These are phyloP conservation scores for Anagrus nilaparvatae DNA, from an alignment of 1,140 invertebrate species.

Conservation along the genomic window DNA sequence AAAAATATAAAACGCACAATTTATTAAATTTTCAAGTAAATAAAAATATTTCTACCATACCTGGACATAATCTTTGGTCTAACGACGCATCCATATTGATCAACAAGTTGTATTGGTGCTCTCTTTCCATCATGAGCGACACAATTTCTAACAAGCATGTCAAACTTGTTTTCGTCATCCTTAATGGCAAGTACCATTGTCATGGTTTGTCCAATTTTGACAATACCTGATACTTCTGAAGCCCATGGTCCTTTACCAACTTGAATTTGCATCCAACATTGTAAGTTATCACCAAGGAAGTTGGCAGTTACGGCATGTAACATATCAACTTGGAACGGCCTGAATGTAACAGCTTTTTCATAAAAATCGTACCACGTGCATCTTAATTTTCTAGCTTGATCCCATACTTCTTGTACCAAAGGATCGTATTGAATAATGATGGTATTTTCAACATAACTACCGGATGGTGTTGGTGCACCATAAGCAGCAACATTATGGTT, in stretches of 20 bases:
- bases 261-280: slow-evolving; percentile 95
- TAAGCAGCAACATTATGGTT: slow-evolving; percentile 72
- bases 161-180: slow-evolving; percentile 91
- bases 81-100: slow-evolving; percentile 84
- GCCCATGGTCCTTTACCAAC: slow-evolving; percentile 91
- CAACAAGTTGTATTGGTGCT: slow-evolving; percentile 84
- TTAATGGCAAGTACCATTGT: slow-evolving; percentile 92
- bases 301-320: slow-evolving; percentile 87
- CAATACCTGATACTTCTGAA: slow-evolving; percentile 86
- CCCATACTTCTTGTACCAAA: slow-evolving; percentile 87
- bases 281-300: slow-evolving; percentile 87
- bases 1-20: no score
- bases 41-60: no score
- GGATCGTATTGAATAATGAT: slow-evolving; percentile 93
- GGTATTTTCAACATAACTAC: slow-evolving; percentile 89
- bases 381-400: slow-evolving; percentile 72
- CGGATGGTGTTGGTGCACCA: slow-evolving; percentile 72
- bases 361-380: slow-evolving; percentile 95
- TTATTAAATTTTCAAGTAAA: no score
- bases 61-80: slow-evolving; percentile 85
- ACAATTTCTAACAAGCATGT: slow-evolving; percentile 88
- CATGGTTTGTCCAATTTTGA: slow-evolving; percentile 93
- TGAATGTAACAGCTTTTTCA: slow-evolving; percentile 86
- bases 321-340: slow-evolving; percentile 91
- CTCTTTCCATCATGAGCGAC: slow-evolving; percentile 89